These are phyloP conservation scores for Rotaria macrura DNA, from an alignment of 2,888 invertebrate species.

Conservation along the genomic window DNA sequence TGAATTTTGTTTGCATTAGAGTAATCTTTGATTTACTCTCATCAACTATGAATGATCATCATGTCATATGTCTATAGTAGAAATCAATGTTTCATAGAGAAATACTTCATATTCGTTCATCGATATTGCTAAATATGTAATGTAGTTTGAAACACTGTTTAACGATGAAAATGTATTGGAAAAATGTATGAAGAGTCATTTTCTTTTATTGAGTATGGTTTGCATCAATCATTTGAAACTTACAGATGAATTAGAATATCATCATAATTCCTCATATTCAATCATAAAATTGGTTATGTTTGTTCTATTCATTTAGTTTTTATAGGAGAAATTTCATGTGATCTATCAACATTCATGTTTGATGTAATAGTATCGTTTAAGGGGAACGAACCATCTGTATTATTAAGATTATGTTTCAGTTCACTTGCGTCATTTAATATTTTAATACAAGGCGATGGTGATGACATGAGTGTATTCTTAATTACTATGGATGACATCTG, in stretches of 20 bases:
- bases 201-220: background rate
- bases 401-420: background rate
- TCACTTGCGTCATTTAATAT: background rate
- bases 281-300: background rate
- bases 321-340: no score
- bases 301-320: background rate
- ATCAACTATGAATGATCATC: background rate
- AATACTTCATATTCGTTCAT: no score
- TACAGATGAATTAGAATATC: background rate
- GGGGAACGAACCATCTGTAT: background rate
- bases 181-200: no score
- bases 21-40: background rate
- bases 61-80: no score
- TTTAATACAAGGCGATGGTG: background rate
- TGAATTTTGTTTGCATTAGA: background rate
- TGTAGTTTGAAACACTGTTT: background rate
- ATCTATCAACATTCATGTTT: background rate
- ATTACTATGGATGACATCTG: background rate
- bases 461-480: background rate
- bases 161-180: background rate
- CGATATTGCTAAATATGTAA: background rate
- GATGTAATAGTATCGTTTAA: background rate
- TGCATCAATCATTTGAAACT: background rate
- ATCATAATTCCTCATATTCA: no score
- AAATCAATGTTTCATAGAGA: no score